Conservation (phyloP, 2,797 vertebrate genomes). For the Scolopax rusticola region DNA sequence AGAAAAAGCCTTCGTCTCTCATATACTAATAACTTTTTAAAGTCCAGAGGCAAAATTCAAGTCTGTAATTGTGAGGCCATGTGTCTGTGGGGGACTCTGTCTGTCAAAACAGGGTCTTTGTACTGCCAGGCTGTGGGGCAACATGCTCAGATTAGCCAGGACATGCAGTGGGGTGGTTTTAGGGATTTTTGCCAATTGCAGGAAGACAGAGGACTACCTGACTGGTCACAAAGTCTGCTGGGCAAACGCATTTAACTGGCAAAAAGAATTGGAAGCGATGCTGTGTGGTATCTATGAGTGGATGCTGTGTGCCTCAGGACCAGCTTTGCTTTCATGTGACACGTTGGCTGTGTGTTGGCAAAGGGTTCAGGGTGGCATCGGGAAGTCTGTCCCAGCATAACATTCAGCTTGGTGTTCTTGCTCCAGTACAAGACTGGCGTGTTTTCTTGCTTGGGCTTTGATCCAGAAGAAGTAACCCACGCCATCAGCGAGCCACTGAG, state of each 20-base stretch:
- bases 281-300: background rate
- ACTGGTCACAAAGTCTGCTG: background rate
- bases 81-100: background rate
- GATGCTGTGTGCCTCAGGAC: background rate
- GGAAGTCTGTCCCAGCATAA: background rate
- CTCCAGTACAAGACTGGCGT: background rate
- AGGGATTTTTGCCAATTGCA: background rate
- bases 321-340: background rate
- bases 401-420: background rate
- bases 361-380: background rate
- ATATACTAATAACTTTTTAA: background rate
- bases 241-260: background rate
- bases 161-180: rapidly evolving
- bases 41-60: background rate
- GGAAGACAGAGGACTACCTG: background rate
- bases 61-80: background rate
- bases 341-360: rapidly evolving
- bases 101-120: rapidly evolving
- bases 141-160: background rate
- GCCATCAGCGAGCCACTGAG: background rate
- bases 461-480: background rate
- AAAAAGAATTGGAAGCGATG: background rate
- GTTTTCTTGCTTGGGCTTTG: background rate
- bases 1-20: background rate
- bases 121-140: background rate